Percentiles rank a stretch among this genome's conserved stretches.
phyloP scores from a whole-genome alignment of 2,113 vertebrate genomes.

The Istiophorus platypterus region DNA sequence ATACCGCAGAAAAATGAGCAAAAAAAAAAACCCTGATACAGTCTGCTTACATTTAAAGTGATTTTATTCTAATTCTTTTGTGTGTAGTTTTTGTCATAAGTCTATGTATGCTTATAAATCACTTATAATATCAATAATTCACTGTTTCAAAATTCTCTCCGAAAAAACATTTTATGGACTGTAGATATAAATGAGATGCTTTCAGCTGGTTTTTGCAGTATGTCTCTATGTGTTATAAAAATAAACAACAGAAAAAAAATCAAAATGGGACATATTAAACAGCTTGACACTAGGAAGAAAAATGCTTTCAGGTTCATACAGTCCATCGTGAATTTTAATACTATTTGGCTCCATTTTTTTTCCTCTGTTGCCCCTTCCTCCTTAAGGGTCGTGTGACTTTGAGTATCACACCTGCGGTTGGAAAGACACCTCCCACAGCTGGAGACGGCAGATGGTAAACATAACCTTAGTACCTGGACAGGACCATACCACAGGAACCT shows the following conservation, averaged over 20 bases:
- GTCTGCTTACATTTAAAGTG: neutral
- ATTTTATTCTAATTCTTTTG: neutral
- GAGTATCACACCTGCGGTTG: constrained; percentile 81
- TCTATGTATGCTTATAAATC: neutral
- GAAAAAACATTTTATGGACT: too few species aligned
- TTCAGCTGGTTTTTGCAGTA: too few species aligned
- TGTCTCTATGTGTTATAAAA: too few species aligned
- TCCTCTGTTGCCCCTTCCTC: neutral
- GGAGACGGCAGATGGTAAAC: constrained; percentile 80
- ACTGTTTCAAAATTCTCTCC: neutral
- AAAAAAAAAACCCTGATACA: neutral
- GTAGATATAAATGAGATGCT: too few species aligned
- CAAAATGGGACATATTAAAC: too few species aligned
- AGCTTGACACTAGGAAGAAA: too few species aligned
- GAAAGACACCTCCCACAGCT: constrained; percentile 60
- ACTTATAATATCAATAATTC: neutral
- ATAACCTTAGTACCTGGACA: constrained; percentile 73
- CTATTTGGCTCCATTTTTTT: neutral
- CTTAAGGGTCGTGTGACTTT: constrained; percentile 82
- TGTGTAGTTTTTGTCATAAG: neutral
- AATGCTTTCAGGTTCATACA: too few species aligned
- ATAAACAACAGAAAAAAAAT: too few species aligned
- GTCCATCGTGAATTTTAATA: neutral
- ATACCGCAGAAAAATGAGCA: neutral
- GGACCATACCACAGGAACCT: constrained; percentile 80